phyloP scores from a whole-genome alignment of 2,113 vertebrate genomes.

The Delphinapterus leucas region DNA sequence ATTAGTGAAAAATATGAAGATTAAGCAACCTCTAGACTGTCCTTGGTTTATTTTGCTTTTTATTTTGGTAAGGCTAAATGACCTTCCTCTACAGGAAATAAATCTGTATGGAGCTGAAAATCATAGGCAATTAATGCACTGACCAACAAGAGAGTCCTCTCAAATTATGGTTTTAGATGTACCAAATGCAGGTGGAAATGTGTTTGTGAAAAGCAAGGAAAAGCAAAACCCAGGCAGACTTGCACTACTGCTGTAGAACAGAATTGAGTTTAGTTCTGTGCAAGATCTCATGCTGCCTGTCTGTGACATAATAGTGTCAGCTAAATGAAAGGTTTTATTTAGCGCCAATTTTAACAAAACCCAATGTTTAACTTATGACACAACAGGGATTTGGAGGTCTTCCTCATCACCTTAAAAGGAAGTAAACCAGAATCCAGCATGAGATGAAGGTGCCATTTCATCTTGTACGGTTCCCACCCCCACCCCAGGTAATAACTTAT shows the following conservation, averaged over 20 bases:
- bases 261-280: constrained; percentile 1
- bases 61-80: constrained; percentile 67
- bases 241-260: background rate
- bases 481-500: constrained; percentile 65
- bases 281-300: constrained; percentile 1
- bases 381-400: constrained; percentile 44
- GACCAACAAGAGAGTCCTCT: constrained; percentile 18
- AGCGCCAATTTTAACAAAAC: constrained; percentile 69
- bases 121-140: constrained; percentile 56
- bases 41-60: constrained; percentile 56
- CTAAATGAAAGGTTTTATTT: constrained; percentile 57
- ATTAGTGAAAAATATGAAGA: constrained; percentile 53
- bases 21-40: constrained; percentile 43
- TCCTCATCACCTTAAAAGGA: constrained; percentile 64
- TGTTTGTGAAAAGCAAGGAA: constrained; percentile 7
- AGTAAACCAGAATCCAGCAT: constrained; percentile 63
- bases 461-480: background rate
- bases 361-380: constrained; percentile 73
- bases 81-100: constrained; percentile 50
- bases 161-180: constrained; percentile 16
- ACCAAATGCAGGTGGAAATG: background rate
- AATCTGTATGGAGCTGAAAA: constrained; percentile 55
- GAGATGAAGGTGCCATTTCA: constrained; percentile 59
- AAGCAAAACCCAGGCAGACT: constrained; percentile 22
- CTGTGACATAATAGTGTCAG: constrained; percentile 36